These are phyloP conservation scores for Lysiphlebus fabarum DNA, from an alignment of 1,140 invertebrate species.

Conservation along the genomic window DNA sequence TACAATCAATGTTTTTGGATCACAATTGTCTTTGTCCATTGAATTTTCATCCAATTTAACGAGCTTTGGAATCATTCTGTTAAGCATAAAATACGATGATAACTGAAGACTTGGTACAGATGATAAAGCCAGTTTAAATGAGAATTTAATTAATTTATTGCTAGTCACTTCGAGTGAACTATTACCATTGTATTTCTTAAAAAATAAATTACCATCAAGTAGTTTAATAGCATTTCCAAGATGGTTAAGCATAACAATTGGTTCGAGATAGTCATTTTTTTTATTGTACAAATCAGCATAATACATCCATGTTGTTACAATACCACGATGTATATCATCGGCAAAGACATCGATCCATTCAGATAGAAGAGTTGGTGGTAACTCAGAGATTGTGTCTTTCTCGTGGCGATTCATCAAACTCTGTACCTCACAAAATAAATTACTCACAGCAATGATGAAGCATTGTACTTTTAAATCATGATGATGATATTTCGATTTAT, in stretches of 20 bases:
- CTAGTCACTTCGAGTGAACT: constrained; percentile 23
- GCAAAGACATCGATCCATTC: constrained; percentile 63
- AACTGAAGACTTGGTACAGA: constrained; percentile 50
- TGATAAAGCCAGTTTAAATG: constrained; percentile 45
- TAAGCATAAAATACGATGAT: constrained; percentile 52
- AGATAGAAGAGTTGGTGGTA: constrained; percentile 52
- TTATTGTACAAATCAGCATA: constrained; percentile 39
- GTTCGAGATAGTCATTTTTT: constrained; percentile 29
- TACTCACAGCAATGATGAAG: constrained; percentile 45
- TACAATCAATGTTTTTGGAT: constrained; percentile 42
- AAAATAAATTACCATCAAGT: constrained; percentile 38
- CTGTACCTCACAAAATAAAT: constrained; percentile 54
- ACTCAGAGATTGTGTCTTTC: constrained; percentile 47
- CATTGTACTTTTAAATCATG: constrained; percentile 48
- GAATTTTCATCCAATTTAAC: constrained; percentile 47
- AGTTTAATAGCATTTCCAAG: constrained; percentile 42
- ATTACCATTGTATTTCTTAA: constrained; percentile 23
- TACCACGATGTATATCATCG: constrained; percentile 51
- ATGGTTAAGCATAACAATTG: constrained; percentile 35
- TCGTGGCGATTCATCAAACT: constrained; percentile 52
- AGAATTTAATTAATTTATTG: constrained; percentile 37
- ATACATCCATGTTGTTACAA: constrained; percentile 56
- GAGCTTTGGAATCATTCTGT: constrained; percentile 43
- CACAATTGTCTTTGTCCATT: constrained; percentile 50
- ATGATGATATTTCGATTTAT: constrained; percentile 48